Evolutionary conservation across 2,113 vertebrate genomes (phyloP).

Genomic region (Donacobius atricapilla): DNA sequence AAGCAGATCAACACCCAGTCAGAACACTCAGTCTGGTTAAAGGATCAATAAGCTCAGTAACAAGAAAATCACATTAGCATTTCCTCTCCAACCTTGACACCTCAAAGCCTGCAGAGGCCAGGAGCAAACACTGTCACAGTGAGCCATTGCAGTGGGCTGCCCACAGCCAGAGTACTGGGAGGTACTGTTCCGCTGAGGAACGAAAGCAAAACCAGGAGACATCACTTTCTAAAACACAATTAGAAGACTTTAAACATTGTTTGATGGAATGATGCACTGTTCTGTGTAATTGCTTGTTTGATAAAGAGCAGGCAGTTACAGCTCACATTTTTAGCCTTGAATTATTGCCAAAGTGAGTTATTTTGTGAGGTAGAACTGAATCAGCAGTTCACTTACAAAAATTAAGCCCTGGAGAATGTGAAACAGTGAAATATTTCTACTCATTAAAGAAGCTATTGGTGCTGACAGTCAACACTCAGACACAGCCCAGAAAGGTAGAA

Average conservation of each 20-base stretch:
- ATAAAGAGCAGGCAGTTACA: conserved; percentile 35
- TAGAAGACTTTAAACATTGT: conserved; percentile 4
- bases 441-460: neutral
- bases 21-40: neutral
- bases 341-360: conserved; percentile 30
- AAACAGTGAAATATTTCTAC: conserved; percentile 16
- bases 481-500: neutral
- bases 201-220: neutral
- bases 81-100: neutral
- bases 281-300: neutral
- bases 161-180: neutral
- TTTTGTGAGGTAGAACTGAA: conserved; percentile 26
- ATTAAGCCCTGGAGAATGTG: conserved; percentile 42
- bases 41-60: neutral
- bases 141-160: neutral
- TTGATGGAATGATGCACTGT: neutral
- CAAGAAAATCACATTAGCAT: neutral
- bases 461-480: neutral
- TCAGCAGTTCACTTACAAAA: conserved; percentile 31
- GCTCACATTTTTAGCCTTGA: conserved; percentile 29
- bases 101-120: neutral
- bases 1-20: neutral
- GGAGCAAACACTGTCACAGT: neutral
- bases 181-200: neutral
- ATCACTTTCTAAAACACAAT: neutral